Evolutionary conservation across 2,797 vertebrate genomes (phyloP).

Genomic region (Pogonophryne albipinna): DNA sequence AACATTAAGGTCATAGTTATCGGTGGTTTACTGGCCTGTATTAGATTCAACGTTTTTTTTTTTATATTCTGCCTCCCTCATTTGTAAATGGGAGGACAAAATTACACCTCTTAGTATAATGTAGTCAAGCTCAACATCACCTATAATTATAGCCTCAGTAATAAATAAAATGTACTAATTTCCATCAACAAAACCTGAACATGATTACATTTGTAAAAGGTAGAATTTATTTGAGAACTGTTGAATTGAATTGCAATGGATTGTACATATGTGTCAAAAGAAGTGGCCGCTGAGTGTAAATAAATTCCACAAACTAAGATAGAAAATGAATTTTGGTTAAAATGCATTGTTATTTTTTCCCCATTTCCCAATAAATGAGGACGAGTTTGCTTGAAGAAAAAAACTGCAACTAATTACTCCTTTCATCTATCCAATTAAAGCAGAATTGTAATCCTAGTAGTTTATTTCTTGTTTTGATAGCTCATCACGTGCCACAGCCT

Average conservation of each 20-base stretch:
- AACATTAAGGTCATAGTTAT: not conserved
- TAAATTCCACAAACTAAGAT: conserved; percentile 28
- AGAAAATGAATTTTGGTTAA: conserved; percentile 49
- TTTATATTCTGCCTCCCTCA: not conserved
- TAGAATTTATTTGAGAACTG: not conserved
- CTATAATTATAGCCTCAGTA: not conserved
- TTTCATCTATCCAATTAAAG: conserved; percentile 86
- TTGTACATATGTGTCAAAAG: not conserved
- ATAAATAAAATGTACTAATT: not conserved
- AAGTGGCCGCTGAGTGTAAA: conserved; percentile 22
- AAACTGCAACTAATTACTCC: conserved; percentile 82
- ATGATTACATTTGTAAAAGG: too few species aligned
- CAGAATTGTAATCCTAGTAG: conserved; percentile 77
- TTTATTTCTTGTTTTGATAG: conserved; percentile 83
- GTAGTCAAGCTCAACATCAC: not conserved
- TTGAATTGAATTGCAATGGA: not conserved
- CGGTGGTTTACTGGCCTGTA: not conserved
- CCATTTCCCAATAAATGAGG: conserved; percentile 63
- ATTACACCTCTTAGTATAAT: not conserved
- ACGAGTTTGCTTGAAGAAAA: conserved; percentile 63
- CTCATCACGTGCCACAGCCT: conserved; percentile 67
- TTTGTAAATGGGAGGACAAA: not conserved
- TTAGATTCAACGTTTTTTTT: not conserved
- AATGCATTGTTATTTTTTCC: conserved; percentile 48
- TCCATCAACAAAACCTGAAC: not conserved